A percentile compares a stretch with the other conserved stretches of the same genome.
Evolutionary conservation across 1,140 invertebrate genomes (phyloP).

Genomic region (Drosophila micromelanica): DNA sequence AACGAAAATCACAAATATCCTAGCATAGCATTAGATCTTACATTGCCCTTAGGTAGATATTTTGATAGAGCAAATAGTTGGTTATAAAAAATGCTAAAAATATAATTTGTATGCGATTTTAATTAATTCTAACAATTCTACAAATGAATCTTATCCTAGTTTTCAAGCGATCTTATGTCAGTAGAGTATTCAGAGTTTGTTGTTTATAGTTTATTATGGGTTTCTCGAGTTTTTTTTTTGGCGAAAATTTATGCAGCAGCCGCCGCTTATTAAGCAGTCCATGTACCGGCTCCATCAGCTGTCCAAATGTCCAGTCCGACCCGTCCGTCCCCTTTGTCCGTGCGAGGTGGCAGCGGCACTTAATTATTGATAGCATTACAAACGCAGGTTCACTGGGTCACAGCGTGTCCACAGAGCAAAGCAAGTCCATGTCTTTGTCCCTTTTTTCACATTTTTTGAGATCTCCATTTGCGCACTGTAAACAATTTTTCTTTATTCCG

Average conservation of each 20-base stretch:
- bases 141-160: too few relatives aligned
- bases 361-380: constrained; percentile 83
- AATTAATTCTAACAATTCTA: too few relatives aligned
- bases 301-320: constrained; percentile 12
- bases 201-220: constrained; percentile 4
- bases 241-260: constrained; percentile 78
- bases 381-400: constrained; percentile 72
- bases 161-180: neutral
- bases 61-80: too few relatives aligned
- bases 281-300: constrained; percentile 38
- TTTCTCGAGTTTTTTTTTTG: constrained; percentile 49
- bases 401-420: constrained; percentile 33
- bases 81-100: too few relatives aligned
- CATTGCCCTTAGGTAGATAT: too few relatives aligned
- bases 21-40: too few relatives aligned
- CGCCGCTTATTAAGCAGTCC: constrained; percentile 74
- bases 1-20: neutral
- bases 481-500: constrained; percentile 48
- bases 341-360: constrained; percentile 74
- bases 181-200: constrained; percentile 24
- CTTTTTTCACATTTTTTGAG: constrained; percentile 27
- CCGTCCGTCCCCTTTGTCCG: constrained; percentile 41
- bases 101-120: too few relatives aligned
- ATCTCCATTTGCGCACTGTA: constrained; percentile 48
- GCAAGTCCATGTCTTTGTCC: constrained; percentile 12